Percentiles rank a stretch among this genome's conserved stretches.
These are phyloP conservation scores for Diloba caeruleocephala DNA, from an alignment of 2,888 invertebrate species.

Conservation along the genomic window DNA sequence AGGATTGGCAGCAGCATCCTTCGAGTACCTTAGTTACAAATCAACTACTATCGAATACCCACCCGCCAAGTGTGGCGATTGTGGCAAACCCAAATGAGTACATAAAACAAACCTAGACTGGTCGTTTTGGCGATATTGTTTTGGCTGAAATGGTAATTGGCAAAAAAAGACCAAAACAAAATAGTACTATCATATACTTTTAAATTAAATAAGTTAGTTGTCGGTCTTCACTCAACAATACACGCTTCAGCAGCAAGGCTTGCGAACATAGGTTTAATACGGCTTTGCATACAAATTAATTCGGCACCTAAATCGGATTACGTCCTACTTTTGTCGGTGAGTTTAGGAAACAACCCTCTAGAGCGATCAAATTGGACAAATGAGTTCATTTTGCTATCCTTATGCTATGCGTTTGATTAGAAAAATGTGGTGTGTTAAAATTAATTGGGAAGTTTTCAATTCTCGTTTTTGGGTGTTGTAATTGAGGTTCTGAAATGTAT, in stretches of 20 bases:
- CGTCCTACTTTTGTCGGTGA: constrained; percentile 48
- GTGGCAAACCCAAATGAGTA: too few species aligned
- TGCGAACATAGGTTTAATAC: constrained; percentile 58
- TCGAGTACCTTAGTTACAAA: too few species aligned
- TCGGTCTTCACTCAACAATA: constrained; percentile 1
- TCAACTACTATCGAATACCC: too few species aligned
- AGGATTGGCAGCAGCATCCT: too few species aligned
- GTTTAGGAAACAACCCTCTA: constrained; percentile 43
- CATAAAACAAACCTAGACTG: too few species aligned
- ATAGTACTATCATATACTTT: background rate
- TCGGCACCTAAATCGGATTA: constrained; percentile 63
- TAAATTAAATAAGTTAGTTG: background rate
- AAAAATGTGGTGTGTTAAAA: constrained; percentile 50
- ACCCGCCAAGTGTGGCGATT: too few species aligned
- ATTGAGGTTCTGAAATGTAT: too few species aligned
- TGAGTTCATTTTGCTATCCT: constrained; percentile 45
- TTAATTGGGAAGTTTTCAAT: constrained; percentile 42
- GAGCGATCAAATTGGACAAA: constrained; percentile 51
- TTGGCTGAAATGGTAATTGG: too few species aligned
- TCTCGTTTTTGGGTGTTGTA: constrained; percentile 16
- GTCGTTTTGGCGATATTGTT: too few species aligned
- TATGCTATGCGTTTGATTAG: constrained; percentile 45
- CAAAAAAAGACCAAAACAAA: too few species aligned
- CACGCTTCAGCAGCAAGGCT: constrained; percentile 7
- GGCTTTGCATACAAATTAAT: constrained; percentile 70